These are phyloP conservation scores for Cheilosia soror DNA, from an alignment of 2,888 invertebrate genomes.

Conservation along the genomic window DNA sequence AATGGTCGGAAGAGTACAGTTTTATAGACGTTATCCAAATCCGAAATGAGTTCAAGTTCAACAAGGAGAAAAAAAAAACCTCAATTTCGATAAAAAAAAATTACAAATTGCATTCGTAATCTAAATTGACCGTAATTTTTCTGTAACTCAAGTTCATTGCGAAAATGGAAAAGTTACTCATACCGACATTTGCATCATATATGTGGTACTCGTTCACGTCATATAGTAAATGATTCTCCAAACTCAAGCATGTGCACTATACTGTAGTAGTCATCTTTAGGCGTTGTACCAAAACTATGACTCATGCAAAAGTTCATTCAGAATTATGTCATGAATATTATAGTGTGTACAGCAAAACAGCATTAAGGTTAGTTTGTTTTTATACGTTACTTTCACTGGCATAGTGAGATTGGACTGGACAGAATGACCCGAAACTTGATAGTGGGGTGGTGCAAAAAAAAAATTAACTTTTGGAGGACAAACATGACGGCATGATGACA, in stretches of 20 bases:
- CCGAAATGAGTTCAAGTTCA: constrained; percentile 48
- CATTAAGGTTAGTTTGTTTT: constrained; percentile 2
- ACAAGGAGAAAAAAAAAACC: neutral
- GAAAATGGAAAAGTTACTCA: neutral
- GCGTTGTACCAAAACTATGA: constrained; percentile 21
- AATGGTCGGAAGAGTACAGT: constrained; percentile 3
- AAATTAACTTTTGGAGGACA: constrained; percentile 4
- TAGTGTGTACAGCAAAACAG: neutral
- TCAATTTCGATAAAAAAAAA: neutral
- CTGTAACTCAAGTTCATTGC: constrained; percentile 26
- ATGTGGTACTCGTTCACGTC: neutral
- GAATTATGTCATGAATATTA: constrained; percentile 33
- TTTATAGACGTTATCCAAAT: constrained; percentile 7
- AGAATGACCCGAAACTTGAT: constrained; percentile 24
- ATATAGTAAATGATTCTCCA: neutral
- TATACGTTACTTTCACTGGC: constrained; percentile 42
- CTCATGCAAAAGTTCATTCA: constrained; percentile 34
- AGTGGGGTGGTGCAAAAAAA: neutral
- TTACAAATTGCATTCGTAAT: neutral
- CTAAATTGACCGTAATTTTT: neutral
- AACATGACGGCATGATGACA: constrained; percentile 2
- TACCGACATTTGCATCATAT: constrained; percentile 1
- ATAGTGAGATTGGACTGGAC: neutral
- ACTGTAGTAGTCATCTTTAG: constrained; percentile 9
- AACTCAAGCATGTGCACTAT: neutral